Conservation (phyloP, 2,888 invertebrate species). For the Microchrysa polita region DNA sequence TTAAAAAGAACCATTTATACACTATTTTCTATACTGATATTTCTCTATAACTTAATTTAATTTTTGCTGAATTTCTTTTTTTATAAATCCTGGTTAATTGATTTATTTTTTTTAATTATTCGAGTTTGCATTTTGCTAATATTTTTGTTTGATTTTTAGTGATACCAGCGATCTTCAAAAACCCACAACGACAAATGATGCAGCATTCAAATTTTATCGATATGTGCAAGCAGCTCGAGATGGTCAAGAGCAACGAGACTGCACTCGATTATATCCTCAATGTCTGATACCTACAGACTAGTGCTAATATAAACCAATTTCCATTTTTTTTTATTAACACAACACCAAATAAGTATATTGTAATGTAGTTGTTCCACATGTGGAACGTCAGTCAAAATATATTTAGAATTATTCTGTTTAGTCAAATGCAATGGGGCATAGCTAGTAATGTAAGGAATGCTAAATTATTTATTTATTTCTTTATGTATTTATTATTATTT, state of each 20-base stretch:
- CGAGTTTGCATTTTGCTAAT: too few relatives aligned
- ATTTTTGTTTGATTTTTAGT: constrained; percentile 66
- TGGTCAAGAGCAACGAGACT: constrained; percentile 84
- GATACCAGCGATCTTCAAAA: constrained; percentile 79
- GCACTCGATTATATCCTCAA: constrained; percentile 72
- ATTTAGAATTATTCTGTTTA: not conserved
- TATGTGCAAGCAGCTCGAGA: constrained; percentile 84
- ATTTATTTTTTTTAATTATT: too few relatives aligned
- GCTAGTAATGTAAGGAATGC: not conserved
- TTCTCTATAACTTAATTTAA: too few relatives aligned
- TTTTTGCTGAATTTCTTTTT: too few relatives aligned
- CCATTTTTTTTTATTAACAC: too few relatives aligned
- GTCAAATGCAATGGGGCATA: not conserved
- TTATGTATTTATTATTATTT: too few relatives aligned
- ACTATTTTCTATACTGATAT: constrained; percentile 3
- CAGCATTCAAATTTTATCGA: constrained; percentile 78
- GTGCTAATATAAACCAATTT: not conserved
- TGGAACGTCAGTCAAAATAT: constrained; percentile 10
- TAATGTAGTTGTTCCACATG: not conserved
- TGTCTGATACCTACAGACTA: constrained; percentile 77
- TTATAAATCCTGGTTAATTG: too few relatives aligned
- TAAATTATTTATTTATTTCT: too few relatives aligned
- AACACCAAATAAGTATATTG: constrained; percentile 1
- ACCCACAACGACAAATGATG: constrained; percentile 73
- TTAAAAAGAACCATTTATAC: not conserved